Evolutionary conservation across 2,113 vertebrate species (phyloP).

Genomic region (Ornithorhynchus anatinus): DNA sequence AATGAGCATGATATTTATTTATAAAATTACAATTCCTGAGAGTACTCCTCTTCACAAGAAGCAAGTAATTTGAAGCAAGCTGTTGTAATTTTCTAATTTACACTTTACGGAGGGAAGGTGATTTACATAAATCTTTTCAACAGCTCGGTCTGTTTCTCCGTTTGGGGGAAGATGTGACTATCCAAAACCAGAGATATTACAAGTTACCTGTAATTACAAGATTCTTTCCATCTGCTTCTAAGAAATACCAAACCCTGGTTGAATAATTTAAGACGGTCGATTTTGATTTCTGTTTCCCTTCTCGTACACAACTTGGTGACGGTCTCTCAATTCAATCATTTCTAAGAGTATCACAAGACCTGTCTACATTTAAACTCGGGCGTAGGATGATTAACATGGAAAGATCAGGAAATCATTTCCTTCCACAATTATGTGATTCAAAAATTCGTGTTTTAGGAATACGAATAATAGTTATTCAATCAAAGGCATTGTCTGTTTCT

Average conservation of each 20-base stretch:
- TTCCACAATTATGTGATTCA: constrained; percentile 20
- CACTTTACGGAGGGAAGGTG: background rate
- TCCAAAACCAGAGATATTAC: constrained; percentile 1
- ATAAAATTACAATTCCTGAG: too few relatives aligned
- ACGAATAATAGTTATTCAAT: constrained; percentile 30
- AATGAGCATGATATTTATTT: too few relatives aligned
- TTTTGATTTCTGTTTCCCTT: background rate
- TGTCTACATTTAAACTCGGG: background rate
- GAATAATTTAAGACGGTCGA: background rate
- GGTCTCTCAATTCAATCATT: background rate
- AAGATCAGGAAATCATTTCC: constrained; percentile 34
- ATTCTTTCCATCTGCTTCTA: background rate
- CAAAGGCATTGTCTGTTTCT: constrained; percentile 24
- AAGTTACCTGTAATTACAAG: background rate
- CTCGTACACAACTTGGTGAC: background rate
- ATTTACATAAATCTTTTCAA: background rate
- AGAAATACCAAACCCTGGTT: background rate
- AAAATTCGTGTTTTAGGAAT: constrained; percentile 25
- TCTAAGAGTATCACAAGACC: constrained; percentile 1
- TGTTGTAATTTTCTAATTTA: too few relatives aligned
- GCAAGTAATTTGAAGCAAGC: too few relatives aligned
- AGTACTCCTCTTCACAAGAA: too few relatives aligned
- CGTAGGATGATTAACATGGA: constrained; percentile 17
- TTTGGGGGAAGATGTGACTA: background rate
- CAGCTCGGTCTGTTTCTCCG: background rate